Evolutionary conservation across 2,113 vertebrate genomes (phyloP), one percentile per base, ranked within the genome.

Genomic region (Pristiophorus japonicus): DNA sequence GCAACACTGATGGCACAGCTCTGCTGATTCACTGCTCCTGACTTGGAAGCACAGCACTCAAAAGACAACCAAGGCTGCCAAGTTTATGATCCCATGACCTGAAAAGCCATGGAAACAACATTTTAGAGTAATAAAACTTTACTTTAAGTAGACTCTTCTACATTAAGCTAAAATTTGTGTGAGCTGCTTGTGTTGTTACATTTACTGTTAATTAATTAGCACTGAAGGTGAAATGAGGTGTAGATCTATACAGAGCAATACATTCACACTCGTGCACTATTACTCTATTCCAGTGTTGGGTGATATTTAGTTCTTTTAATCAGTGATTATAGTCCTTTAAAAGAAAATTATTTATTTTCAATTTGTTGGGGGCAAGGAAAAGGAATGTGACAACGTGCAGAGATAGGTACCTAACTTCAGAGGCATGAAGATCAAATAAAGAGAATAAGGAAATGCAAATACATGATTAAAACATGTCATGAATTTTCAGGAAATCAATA

Each of bases 61-160:
- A 38, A 62, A 92, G 92, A 45, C 6, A 34, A 66, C 91, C 4
- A 14, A 10, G 18, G n/a, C 66, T 70, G 93, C 42, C 93, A 94
- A 34, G 66, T 94, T 94, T 51, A 45, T 67, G 12, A 51, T 94
- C 93, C 42, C 65, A 70, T 94, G 93, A 73, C 93, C 93, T 73
- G 47, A 34, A 90, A 90, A 90, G 87, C 87, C 87, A 34, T 34
- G 70, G 24, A 30, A 90, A 90, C 47, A 55, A 51, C 45, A 70
- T 16, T 47, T 66, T 24, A 47, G 63, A 70, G 59, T 16, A 94
- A 70, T 70, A 47, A 70, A 94, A 27, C 24, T 42, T 88, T 11
- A 94, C 63, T 63, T 42, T 63, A 20, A 90, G 38, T 63, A 2
- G 88, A 63, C 30, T 38, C n/a, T 51, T 91, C 12, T 55, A 90